phyloP scores from a whole-genome alignment of 2,797 vertebrate genomes.

The Rhinichthys osculus region DNA sequence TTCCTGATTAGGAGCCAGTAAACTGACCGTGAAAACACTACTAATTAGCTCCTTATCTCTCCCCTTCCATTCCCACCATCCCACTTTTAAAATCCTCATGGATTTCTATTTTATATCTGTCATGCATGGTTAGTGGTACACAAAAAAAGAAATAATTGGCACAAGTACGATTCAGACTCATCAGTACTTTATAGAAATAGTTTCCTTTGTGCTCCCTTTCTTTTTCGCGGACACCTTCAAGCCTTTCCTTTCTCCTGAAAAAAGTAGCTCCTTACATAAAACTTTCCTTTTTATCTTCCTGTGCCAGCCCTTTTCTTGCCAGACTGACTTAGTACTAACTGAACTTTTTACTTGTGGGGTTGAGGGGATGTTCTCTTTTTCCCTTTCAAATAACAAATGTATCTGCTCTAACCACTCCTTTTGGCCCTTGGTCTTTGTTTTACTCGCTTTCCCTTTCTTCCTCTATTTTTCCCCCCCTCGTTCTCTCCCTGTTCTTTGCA shows the following conservation, averaged over 20 bases:
- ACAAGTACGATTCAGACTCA: conserved; percentile 72
- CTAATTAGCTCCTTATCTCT: conserved; percentile 81
- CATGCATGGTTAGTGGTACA: conserved; percentile 73
- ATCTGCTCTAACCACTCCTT: conserved; percentile 57
- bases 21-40: conserved; percentile 67
- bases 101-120: conserved; percentile 66
- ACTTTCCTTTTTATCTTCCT: conserved; percentile 38
- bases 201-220: conserved; percentile 44
- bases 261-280: conserved; percentile 13
- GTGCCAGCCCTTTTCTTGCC: conserved; percentile 24
- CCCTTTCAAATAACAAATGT: conserved; percentile 50
- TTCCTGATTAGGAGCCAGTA: conserved; percentile 24
- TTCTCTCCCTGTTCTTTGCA: conserved; percentile 74
- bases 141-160: conserved; percentile 77
- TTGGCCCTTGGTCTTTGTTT: conserved; percentile 50
- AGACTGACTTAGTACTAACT: conserved; percentile 27
- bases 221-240: conserved; percentile 50
- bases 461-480: conserved; percentile 61
- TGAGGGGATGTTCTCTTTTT: conserved; percentile 47
- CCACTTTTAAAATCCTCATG: conserved; percentile 74
- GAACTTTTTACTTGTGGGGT: conserved; percentile 17
- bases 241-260: conserved; percentile 47
- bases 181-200: conserved; percentile 68
- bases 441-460: conserved; percentile 30
- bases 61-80: conserved; percentile 66